Evolutionary conservation across 2,797 vertebrate species (phyloP).

Genomic region (Cynopterus sphinx): DNA sequence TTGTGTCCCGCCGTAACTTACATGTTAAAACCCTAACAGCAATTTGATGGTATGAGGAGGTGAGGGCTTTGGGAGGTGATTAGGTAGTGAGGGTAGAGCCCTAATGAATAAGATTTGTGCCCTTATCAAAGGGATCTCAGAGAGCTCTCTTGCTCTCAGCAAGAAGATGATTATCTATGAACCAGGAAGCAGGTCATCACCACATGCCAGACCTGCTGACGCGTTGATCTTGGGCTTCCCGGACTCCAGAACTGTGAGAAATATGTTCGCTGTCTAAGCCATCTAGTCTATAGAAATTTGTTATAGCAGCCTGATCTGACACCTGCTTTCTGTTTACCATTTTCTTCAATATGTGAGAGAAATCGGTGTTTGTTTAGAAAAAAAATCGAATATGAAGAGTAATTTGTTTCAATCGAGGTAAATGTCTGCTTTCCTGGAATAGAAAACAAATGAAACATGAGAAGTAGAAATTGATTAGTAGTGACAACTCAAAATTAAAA

Average conservation of each 20-base stretch:
- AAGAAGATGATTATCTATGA: not conserved
- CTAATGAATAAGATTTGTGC: not conserved
- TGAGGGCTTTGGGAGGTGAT: not conserved
- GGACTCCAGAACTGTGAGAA: not conserved
- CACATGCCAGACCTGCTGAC: not conserved
- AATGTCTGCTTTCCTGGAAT: not conserved
- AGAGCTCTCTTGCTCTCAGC: not conserved
- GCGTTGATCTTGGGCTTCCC: not conserved
- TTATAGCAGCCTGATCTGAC: not conserved
- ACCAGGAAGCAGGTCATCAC: not conserved
- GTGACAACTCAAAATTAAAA: constrained; percentile 18
- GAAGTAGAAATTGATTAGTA: not conserved
- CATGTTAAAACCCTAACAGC: not conserved
- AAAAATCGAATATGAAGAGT: not conserved
- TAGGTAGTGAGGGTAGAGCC: not conserved
- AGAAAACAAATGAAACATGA: not conserved
- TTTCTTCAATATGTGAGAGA: constrained; percentile 14
- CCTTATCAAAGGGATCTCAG: not conserved
- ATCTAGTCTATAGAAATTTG: not conserved
- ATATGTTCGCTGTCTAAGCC: not conserved
- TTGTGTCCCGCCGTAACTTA: not conserved
- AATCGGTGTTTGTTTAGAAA: not conserved
- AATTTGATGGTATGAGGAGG: not conserved
- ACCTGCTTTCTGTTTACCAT: not conserved
- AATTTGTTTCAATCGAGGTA: not conserved